Conservation (phyloP, 2,888 invertebrate genomes). For the Drosophila setosimentum region DNA sequence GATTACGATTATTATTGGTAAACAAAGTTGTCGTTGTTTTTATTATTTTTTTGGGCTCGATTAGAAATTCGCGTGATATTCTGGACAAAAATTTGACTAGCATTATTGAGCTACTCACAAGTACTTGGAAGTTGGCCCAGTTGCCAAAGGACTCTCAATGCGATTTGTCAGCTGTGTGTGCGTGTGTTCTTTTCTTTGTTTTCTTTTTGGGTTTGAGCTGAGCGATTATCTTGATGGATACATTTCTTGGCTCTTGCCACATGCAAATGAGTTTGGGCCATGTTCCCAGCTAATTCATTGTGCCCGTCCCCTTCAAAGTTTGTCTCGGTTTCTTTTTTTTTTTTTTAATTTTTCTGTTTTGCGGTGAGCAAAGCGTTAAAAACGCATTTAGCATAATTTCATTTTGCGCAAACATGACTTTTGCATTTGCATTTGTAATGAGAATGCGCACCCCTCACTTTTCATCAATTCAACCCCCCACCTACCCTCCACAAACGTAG, state of each 20-base stretch:
- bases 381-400: conserved; percentile 64
- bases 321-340: not conserved
- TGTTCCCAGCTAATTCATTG: conserved; percentile 36
- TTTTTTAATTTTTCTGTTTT: conserved; percentile 20
- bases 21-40: conserved; percentile 45
- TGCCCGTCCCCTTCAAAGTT: not conserved
- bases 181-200: not conserved
- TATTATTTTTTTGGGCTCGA: conserved; percentile 41
- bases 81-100: conserved; percentile 48
- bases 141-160: conserved; percentile 13
- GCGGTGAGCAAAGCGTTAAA: conserved; percentile 55
- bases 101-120: conserved; percentile 56
- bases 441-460: conserved; percentile 10
- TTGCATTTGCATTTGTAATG: conserved; percentile 69
- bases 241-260: conserved; percentile 45
- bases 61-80: conserved; percentile 70
- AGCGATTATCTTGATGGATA: conserved; percentile 56
- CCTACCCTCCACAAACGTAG: no score
- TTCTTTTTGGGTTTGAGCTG: conserved; percentile 5
- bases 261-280: conserved; percentile 43
- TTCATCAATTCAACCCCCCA: conserved; percentile 15
- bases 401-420: conserved; percentile 67
- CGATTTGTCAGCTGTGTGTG: conserved; percentile 4
- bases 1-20: conserved; percentile 73
- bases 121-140: conserved; percentile 2